Percentiles rank a stretch among this genome's conserved stretches.
Evolutionary conservation across 2,797 vertebrate genomes (phyloP).

Genomic region (Vespertilio murinus): DNA sequence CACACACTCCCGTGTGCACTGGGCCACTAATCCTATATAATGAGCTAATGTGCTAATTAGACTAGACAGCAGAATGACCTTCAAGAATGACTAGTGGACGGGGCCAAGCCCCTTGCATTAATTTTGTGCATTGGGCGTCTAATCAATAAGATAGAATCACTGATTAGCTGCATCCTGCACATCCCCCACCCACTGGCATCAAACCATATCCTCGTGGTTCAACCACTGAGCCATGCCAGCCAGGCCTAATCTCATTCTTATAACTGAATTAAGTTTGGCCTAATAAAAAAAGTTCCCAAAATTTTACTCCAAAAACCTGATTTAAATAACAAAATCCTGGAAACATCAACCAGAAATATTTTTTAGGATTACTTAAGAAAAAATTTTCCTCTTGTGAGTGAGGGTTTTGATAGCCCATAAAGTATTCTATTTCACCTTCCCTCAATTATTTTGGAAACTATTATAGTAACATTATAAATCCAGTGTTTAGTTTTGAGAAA

Average conservation of each 20-base stretch:
- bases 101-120: no score
- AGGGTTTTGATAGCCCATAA: neutral
- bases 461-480: conserved; percentile 48
- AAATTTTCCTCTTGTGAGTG: neutral
- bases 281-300: neutral
- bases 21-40: no score
- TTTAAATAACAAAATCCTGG: conserved; percentile 13
- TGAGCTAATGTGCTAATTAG: no score
- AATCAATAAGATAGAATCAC: no score
- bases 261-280: conserved; percentile 18
- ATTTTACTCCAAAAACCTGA: neutral
- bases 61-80: no score
- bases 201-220: no score
- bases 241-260: neutral
- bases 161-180: no score
- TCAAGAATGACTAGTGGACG: no score
- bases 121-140: no score
- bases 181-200: no score
- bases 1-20: no score
- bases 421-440: neutral
- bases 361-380: conserved; percentile 24
- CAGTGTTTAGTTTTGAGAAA: conserved; percentile 49
- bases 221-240: no score
- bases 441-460: conserved; percentile 54
- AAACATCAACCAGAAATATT: conserved; percentile 17